A percentile compares a stretch with the other conserved stretches of the same genome.
These are phyloP conservation scores for Acestrorhynchus altus DNA, from an alignment of 2,797 vertebrate genomes.

Conservation along the genomic window DNA sequence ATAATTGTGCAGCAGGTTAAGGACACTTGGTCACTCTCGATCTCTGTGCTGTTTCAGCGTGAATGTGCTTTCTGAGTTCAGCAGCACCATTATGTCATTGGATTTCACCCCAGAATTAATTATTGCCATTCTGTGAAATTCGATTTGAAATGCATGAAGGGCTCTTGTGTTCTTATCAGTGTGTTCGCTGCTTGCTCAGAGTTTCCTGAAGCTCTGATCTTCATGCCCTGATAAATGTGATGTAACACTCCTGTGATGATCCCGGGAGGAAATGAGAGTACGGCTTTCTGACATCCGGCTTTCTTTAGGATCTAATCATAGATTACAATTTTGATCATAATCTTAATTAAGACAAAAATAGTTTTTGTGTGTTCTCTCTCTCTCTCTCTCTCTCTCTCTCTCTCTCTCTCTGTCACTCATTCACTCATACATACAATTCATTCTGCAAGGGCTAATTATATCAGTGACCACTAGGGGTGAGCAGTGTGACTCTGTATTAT, in stretches of 20 bases:
- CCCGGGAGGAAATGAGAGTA: slow-evolving; percentile 1
- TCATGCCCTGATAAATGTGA: neutral
- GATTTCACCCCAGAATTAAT: slow-evolving; percentile 25
- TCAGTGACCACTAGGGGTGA: neutral
- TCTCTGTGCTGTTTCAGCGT: neutral
- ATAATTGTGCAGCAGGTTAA: neutral
- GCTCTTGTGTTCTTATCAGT: slow-evolving; percentile 12
- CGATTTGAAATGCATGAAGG: slow-evolving; percentile 5
- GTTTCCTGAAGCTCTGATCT: neutral
- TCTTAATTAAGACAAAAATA: slow-evolving; percentile 14
- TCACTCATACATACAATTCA: neutral
- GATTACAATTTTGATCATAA: slow-evolving; percentile 11
- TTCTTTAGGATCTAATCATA: slow-evolving; percentile 1
- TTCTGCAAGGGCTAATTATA: neutral
- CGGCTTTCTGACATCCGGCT: neutral
- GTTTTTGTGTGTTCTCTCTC: neutral
- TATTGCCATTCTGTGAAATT: neutral
- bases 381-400: neutral
- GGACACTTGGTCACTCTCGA: neutral
- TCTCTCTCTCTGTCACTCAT: neutral
- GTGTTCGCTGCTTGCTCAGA: neutral
- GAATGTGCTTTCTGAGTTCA: neutral
- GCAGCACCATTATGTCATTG: slow-evolving; percentile 6
- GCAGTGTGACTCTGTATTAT: too few relatives aligned
- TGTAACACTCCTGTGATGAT: neutral